Conservation (phyloP, 2,888 invertebrate species). For the Catocala sponsa region DNA sequence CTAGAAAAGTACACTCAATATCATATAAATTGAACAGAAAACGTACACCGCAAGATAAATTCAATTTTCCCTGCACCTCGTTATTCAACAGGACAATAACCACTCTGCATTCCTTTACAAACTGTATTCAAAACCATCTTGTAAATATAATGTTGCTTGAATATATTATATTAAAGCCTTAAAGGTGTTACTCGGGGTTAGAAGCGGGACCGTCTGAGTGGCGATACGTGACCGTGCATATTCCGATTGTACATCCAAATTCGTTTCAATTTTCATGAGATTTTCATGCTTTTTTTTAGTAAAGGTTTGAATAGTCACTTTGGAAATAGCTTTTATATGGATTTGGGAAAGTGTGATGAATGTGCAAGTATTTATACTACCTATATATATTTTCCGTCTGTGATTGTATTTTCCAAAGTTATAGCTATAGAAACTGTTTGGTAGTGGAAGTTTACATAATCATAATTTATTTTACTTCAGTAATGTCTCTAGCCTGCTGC, state of each 20-base stretch:
- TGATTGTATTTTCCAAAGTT: too few species aligned
- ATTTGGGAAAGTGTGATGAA: slow-evolving; percentile 1
- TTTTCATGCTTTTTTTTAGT: slow-evolving; percentile 36
- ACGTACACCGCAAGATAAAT: slow-evolving; percentile 3
- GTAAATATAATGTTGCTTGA: slow-evolving; percentile 44
- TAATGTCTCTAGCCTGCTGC: too few species aligned
- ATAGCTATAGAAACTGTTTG: too few species aligned
- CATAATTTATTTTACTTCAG: too few species aligned
- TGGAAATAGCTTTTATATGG: not conserved
- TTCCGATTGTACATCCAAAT: slow-evolving; percentile 37
- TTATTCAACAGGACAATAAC: not conserved
- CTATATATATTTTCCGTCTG: too few species aligned
- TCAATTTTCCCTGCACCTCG: not conserved
- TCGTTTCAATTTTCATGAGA: slow-evolving; percentile 57
- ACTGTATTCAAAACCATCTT: slow-evolving; percentile 38
- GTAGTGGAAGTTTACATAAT: too few species aligned
- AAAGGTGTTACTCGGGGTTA: slow-evolving; percentile 41
- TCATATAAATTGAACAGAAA: too few species aligned
- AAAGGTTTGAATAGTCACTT: not conserved
- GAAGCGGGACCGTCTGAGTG: slow-evolving; percentile 54
- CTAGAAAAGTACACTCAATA: too few species aligned
- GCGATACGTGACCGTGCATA: slow-evolving; percentile 63
- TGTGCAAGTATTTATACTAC: not conserved
- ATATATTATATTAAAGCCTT: slow-evolving; percentile 53
- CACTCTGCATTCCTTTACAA: not conserved